A percentile compares a stretch with the other conserved stretches of the same genome.
Conservation (phyloP, 2,888 invertebrate genomes). For the Scaptomyza cyrtandrae region DNA sequence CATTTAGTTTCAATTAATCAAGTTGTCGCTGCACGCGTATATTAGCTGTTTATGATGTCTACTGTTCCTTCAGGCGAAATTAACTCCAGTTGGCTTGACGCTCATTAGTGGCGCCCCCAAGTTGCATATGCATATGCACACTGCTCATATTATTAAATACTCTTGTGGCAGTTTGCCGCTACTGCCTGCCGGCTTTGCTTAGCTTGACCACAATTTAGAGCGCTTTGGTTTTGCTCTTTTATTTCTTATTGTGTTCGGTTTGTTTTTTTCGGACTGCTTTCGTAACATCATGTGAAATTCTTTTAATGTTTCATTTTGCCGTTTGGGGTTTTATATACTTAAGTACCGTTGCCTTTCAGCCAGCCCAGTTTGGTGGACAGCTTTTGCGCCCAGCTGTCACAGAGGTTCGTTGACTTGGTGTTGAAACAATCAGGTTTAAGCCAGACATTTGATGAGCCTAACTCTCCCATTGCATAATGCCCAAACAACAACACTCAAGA, state of each 20-base stretch:
- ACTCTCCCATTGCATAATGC: conserved; percentile 65
- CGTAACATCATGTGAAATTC: conserved; percentile 56
- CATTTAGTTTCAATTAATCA: conserved; percentile 79
- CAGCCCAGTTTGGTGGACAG: conserved; percentile 34
- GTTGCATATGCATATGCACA: conserved; percentile 29
- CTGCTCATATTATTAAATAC: conserved; percentile 35
- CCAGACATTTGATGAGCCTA: conserved; percentile 55
- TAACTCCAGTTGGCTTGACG: conserved; percentile 21
- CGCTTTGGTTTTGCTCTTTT: neutral
- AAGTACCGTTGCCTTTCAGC: conserved; percentile 59
- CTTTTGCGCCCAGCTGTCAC: conserved; percentile 73
- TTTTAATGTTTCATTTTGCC: conserved; percentile 69
- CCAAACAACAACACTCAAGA: conserved; percentile 1
- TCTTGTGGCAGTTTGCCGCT: conserved; percentile 71
- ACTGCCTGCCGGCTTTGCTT: conserved; percentile 61
- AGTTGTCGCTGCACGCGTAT: conserved; percentile 79
- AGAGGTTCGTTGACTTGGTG: conserved; percentile 74
- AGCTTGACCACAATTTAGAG: conserved; percentile 34
- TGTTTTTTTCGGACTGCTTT: conserved; percentile 50
- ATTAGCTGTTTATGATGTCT: conserved; percentile 76
- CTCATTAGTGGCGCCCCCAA: conserved; percentile 75
- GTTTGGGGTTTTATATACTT: conserved; percentile 64
- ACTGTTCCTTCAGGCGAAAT: conserved; percentile 5
- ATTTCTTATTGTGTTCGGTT: conserved; percentile 1
- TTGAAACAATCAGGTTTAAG: conserved; percentile 73